phyloP scores from a whole-genome alignment of 2,797 vertebrate species.

The Cryptoprocta ferox region DNA sequence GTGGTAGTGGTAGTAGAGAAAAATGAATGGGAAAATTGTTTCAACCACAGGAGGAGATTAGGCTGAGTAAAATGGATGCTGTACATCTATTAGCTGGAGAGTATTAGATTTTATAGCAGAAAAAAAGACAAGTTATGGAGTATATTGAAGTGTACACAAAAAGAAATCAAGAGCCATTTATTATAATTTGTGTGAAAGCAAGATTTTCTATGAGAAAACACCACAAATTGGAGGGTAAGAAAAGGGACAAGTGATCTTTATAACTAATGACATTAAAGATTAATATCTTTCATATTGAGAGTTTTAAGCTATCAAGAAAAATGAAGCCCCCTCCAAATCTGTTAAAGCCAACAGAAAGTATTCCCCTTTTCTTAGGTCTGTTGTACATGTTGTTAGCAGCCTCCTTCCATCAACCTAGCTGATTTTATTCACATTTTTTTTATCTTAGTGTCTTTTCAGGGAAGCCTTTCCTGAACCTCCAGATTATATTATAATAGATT shows the following conservation, averaged over 20 bases:
- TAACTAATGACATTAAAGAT: slow-evolving; percentile 30
- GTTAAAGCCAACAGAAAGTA: background rate
- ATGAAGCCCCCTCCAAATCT: background rate
- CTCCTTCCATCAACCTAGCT: background rate
- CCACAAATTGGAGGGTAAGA: background rate
- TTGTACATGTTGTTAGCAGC: background rate
- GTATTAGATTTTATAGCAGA: slow-evolving; percentile 33
- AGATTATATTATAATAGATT: background rate
- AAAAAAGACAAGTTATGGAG: slow-evolving; percentile 28
- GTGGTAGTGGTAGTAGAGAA: background rate
- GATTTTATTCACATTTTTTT: background rate
- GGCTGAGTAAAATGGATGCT: background rate
- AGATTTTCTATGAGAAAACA: slow-evolving; percentile 14
- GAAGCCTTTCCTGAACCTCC: background rate
- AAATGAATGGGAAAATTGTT: background rate
- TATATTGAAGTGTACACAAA: background rate
- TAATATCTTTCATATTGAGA: slow-evolving; percentile 16
- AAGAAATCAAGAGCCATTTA: slow-evolving; percentile 9
- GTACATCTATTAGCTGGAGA: background rate
- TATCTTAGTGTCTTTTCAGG: background rate
- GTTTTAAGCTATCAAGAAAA: slow-evolving; percentile 50
- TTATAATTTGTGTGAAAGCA: slow-evolving; percentile 44
- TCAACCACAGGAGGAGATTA: background rate
- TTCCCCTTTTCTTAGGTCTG: background rate
- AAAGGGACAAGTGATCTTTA: slow-evolving; percentile 13